These are phyloP conservation scores for Cryptotermes secundus DNA, from an alignment of 1,140 invertebrate genomes.

Conservation along the genomic window DNA sequence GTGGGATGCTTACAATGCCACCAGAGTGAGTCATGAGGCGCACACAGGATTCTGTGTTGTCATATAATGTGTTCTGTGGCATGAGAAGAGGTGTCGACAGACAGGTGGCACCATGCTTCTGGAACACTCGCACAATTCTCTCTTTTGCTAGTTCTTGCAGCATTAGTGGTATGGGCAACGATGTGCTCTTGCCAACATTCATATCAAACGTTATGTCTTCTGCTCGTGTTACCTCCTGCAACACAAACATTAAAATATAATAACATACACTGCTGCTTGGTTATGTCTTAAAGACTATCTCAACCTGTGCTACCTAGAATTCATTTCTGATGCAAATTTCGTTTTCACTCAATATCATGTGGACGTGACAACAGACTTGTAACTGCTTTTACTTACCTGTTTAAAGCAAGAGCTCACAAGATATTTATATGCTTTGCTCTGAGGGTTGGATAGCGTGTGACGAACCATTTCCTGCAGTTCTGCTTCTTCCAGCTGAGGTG, in stretches of 20 bases:
- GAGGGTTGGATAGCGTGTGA: constrained; percentile 73
- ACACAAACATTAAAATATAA: constrained; percentile 30
- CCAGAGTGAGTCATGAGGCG: constrained; percentile 84
- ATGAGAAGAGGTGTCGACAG: constrained; percentile 74
- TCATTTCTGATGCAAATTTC: too few species aligned
- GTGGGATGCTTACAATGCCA: constrained; percentile 74
- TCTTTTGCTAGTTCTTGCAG: constrained; percentile 43
- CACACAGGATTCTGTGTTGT: constrained; percentile 62
- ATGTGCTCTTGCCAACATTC: constrained; percentile 47
- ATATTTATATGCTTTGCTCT: constrained; percentile 79
- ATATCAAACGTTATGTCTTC: constrained; percentile 77
- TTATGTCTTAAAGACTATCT: too few species aligned
- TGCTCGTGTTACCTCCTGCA: constrained; percentile 58
- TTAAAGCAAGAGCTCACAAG: constrained; percentile 69
- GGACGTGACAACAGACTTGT: too few species aligned
- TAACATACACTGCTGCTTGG: not conserved
- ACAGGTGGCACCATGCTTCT: constrained; percentile 73
- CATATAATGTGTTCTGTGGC: constrained; percentile 63
- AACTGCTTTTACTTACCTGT: constrained; percentile 48
- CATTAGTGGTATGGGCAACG: not conserved
- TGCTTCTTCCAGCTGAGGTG: constrained; percentile 72
- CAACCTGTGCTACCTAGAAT: too few species aligned
- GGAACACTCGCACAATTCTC: constrained; percentile 65
- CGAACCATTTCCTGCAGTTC: constrained; percentile 75
- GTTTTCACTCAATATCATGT: too few species aligned